phyloP scores from a whole-genome alignment of 2,797 vertebrate genomes.

The Scleropages formosus region DNA sequence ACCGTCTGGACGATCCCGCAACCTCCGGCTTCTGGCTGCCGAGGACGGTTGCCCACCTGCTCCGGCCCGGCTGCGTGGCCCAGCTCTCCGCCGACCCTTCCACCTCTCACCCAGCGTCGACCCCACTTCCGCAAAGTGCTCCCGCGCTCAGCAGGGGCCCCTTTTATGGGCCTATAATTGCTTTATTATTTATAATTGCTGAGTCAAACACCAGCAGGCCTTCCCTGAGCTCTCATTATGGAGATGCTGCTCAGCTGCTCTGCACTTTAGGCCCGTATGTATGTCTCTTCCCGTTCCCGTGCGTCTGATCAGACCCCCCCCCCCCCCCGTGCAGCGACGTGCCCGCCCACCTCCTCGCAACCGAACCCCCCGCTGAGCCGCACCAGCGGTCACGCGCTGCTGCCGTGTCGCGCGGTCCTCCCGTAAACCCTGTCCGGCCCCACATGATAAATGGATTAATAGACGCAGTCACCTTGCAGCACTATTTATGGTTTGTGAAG shows the following conservation, averaged over 20 bases:
- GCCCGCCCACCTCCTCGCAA: neutral
- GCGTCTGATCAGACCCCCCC: neutral
- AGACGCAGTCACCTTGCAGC: neutral
- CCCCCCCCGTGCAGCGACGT: too few species aligned
- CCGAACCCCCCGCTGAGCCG: neutral
- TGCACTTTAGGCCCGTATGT: neutral
- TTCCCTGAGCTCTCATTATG: neutral
- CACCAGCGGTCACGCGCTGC: neutral
- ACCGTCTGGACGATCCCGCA: constrained; percentile 32
- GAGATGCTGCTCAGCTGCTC: too few species aligned
- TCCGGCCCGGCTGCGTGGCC: neutral
- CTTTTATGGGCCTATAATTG: neutral
- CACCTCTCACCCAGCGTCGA: neutral
- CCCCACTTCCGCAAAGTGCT: neutral
- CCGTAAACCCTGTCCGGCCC: neutral
- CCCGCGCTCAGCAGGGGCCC: too few species aligned
- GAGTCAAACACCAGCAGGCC: neutral
- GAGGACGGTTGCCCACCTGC: too few species aligned
- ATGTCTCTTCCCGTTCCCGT: neutral
- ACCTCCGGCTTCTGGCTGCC: constrained; percentile 26
- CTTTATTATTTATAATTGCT: neutral
- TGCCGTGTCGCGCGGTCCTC: neutral
- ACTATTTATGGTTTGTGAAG: neutral
- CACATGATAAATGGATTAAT: neutral
- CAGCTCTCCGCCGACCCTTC: neutral